Conservation (phyloP, 2,797 vertebrate species). For the Dipus sagitta region DNA sequence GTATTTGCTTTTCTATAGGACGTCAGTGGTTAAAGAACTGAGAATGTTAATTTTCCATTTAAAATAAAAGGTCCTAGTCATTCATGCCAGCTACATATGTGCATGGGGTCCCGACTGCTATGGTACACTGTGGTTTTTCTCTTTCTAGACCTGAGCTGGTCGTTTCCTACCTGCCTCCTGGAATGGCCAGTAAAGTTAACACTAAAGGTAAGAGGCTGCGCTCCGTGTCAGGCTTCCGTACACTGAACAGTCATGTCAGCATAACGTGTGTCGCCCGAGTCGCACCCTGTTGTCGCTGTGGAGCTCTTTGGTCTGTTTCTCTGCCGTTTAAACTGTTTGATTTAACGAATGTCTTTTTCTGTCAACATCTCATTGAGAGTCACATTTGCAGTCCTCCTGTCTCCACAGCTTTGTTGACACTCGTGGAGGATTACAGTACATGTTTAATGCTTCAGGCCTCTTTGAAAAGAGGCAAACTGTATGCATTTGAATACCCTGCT, state of each 20-base stretch:
- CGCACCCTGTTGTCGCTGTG: not conserved
- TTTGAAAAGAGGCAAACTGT: slow-evolving; percentile 68
- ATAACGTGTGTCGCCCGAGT: not conserved
- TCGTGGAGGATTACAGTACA: slow-evolving; percentile 38
- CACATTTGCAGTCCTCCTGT: slow-evolving; percentile 31
- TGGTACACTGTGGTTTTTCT: slow-evolving; percentile 44
- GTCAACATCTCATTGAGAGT: not conserved
- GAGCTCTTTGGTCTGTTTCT: not conserved
- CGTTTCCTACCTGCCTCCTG: slow-evolving; percentile 85
- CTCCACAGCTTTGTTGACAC: slow-evolving; percentile 57
- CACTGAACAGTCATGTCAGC: too few relatives aligned
- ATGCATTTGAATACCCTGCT: slow-evolving; percentile 55
- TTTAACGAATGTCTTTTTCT: not conserved
- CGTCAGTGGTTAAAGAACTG: not conserved
- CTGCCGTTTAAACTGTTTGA: slow-evolving; percentile 6
- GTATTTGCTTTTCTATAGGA: not conserved
- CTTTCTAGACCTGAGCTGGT: slow-evolving; percentile 87
- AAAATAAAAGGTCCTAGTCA: not conserved
- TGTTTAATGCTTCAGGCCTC: slow-evolving; percentile 57
- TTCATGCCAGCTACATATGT: not conserved
- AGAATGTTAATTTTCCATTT: not conserved
- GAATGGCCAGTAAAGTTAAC: slow-evolving; percentile 87
- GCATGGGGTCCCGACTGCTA: not conserved
- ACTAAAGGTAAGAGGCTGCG: slow-evolving; percentile 84
- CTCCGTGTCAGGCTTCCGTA: too few relatives aligned